Base-by-base conservation (phyloP, 2,797 vertebrate species). In the Alcedo atthis region DNA sequence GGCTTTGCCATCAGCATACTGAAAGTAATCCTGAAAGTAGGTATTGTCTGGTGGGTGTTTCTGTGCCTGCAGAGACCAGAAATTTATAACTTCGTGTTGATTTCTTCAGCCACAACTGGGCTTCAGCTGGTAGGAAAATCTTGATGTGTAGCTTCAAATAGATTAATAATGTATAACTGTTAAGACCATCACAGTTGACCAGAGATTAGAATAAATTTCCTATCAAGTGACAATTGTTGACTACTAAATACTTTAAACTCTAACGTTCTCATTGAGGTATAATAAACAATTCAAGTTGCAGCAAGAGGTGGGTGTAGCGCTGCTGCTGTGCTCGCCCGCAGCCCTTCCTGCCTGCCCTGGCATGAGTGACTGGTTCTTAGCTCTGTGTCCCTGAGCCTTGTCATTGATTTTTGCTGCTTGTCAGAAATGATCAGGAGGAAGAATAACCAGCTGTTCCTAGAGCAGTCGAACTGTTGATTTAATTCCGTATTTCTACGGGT, bases 381-480 rank as follows among this genome's bases (percentile, higher is more conserved):
- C 14, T 53, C 63, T 79, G 16, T 79, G 22, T 87, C 89, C 51
- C 79, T 33, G 12, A 85, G 48, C 54, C 14, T 64, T 77, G 43
- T 33, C 58, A 30, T 71, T 42, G 16, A 33, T 89, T 81, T 59
- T 59, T 78, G 28, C 40, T 80, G 66, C 71, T 82, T 85, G 69
- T 80, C 46, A 53, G 54, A 51, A 78, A 25, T 42, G 61, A 78
- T 51, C 26, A 49, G 59, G 66, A 82, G 73, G n/a, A n/a, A 61
- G 28, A 81, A 73, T 61, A 85, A 58, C 37, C 26, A 92, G 62
- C 74, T 2, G 7, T 45, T 90, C 55, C 53, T 75, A 8, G 66
- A 83, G 37, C 45, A 35, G 49, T 61, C 8, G 33, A 69, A 37
- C 53, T 81, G 81, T 79, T 90, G 81, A 81, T 85, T 61, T n/a